Evolutionary conservation across 1,140 invertebrate genomes (phyloP), one percentile per base, ranked within the genome.

Genomic region (Episyrphus balteatus): DNA sequence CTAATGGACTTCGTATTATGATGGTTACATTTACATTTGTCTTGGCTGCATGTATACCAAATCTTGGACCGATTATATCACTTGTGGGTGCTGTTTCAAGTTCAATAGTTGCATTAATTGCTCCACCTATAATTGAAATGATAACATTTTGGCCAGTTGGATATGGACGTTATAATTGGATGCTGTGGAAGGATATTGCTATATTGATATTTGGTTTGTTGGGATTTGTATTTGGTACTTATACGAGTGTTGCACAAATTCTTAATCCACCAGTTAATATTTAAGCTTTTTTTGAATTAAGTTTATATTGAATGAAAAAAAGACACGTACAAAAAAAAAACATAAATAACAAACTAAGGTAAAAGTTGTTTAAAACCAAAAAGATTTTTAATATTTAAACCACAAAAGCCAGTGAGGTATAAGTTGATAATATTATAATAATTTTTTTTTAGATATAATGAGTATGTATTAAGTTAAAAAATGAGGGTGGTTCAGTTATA

Each of bases 111-210:
- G 90, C 92, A 0, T 72, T 95, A 1, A 90, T 96, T 53, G 89
- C 94, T 54, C 92, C 92, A 42, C 88, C 92, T 1, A 69, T 92
- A 13, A 85, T 96, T 47, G 88, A 96, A 65, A 82, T 92, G n/a
- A 74, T 92, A 19, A 85, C 83, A 3, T 83, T 82, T 55, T 86
- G 80, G 76, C 75, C 81, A 6, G 71, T 78, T 39, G 75, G 78
- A 15, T 72, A 81, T 38, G 81, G 80, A 11, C 72, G 66, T 55
- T 72, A 73, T 49, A 72, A 74, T 44, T 80, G 78, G 75, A 72
- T 74, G 40, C 60, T 86, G 5, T 80, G 77, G 74, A 87, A 87
- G 61, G 81, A 89, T 70, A 54, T 84, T 38, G 49, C 66, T 1
- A 85, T 91, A 34, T 74, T 86, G 10, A 48, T 82, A 1, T 83